Conservation (phyloP, 2,888 invertebrate genomes). For the Epicampocera succincta region DNA sequence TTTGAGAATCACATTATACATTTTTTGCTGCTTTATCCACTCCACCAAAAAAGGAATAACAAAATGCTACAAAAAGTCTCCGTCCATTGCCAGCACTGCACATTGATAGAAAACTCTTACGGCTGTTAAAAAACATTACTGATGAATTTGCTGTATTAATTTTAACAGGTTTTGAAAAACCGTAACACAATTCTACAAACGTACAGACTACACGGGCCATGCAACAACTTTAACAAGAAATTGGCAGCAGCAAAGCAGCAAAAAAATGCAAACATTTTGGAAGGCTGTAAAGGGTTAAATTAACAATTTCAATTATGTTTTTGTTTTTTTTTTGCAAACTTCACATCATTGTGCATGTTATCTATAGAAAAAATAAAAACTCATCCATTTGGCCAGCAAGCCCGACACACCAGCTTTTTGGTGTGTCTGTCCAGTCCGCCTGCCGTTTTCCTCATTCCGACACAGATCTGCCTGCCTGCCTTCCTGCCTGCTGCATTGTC, state of each 20-base stretch:
- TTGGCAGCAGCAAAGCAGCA: slow-evolving; percentile 37
- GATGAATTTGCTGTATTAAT: slow-evolving; percentile 43
- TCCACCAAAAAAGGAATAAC: slow-evolving; percentile 19
- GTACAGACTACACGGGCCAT: not conserved
- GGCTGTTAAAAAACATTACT: slow-evolving; percentile 31
- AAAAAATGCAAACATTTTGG: not conserved
- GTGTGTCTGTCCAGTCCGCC: slow-evolving; percentile 8
- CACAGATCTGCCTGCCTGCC: slow-evolving; percentile 69
- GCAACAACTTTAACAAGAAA: slow-evolving; percentile 31
- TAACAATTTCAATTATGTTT: slow-evolving; percentile 71
- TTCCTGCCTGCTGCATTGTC: no score
- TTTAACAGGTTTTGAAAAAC: slow-evolving; percentile 44
- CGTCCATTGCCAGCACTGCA: slow-evolving; percentile 30
- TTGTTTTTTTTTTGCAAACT: slow-evolving; percentile 30
- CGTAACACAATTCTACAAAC: slow-evolving; percentile 9
- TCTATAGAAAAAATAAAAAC: slow-evolving; percentile 35
- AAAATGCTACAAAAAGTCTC: slow-evolving; percentile 8
- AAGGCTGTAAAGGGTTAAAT: slow-evolving; percentile 72
- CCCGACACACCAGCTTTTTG: slow-evolving; percentile 16
- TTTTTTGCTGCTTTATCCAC: slow-evolving; percentile 44
- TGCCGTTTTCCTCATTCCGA: not conserved
- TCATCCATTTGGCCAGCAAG: slow-evolving; percentile 51
- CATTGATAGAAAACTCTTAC: slow-evolving; percentile 34
- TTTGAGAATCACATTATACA: slow-evolving; percentile 35
- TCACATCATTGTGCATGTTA: slow-evolving; percentile 26